These are phyloP conservation scores for Beaufortia kweichowensis DNA, from an alignment of 2,113 vertebrate genomes.

Conservation along the genomic window DNA sequence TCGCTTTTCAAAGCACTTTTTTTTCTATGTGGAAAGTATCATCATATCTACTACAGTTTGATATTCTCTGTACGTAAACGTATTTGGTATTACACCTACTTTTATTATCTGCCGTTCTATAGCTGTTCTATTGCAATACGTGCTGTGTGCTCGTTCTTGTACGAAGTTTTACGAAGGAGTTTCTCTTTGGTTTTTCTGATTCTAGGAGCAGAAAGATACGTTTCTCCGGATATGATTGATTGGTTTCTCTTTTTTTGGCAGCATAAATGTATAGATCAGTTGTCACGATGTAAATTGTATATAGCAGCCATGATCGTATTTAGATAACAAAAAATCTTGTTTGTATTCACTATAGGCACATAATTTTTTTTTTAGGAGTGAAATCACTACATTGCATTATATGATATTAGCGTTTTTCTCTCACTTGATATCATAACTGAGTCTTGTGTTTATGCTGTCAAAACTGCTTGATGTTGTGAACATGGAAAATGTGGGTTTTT, in stretches of 20 bases:
- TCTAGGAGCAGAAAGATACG: constrained; percentile 16
- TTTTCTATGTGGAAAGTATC: constrained; percentile 63
- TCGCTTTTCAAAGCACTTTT: constrained; percentile 51
- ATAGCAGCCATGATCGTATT: constrained; percentile 19
- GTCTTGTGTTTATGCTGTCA: constrained; percentile 40
- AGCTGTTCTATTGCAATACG: constrained; percentile 74
- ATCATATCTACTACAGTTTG: constrained; percentile 63
- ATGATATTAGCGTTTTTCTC: not conserved
- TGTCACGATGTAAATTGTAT: constrained; percentile 14
- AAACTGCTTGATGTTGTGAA: constrained; percentile 18
- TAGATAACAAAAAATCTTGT: not conserved
- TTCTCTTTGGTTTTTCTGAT: constrained; percentile 45
- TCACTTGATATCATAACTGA: not conserved
- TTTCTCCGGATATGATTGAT: constrained; percentile 14
- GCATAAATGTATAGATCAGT: constrained; percentile 21
- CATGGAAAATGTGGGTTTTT: not conserved
- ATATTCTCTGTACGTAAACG: constrained; percentile 77
- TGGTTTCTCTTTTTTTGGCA: constrained; percentile 25
- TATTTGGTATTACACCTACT: constrained; percentile 74
- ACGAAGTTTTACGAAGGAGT: constrained; percentile 47
- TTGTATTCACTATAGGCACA: constrained; percentile 13
- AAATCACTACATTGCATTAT: constrained; percentile 10
- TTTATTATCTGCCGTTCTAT: constrained; percentile 71
- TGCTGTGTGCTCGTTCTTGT: constrained; percentile 67
- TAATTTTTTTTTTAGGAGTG: constrained; percentile 1